phyloP scores from a whole-genome alignment of 2,113 vertebrate species.

The Gallinago jamesoni region DNA sequence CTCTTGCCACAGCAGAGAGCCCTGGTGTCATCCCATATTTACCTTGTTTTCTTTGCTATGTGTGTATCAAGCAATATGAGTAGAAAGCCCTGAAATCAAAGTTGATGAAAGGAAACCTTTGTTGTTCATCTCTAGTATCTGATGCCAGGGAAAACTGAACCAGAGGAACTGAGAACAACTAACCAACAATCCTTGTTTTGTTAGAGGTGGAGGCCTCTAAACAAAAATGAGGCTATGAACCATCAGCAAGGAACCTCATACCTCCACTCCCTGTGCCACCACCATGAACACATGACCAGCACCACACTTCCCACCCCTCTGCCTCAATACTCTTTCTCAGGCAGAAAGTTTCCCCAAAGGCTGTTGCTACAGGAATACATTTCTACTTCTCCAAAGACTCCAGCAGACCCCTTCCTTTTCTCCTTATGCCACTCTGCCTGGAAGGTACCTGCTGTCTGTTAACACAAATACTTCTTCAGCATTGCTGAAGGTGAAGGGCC shows the following conservation, averaged over 20 bases:
- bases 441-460: background rate
- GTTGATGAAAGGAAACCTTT: background rate
- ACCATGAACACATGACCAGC: background rate
- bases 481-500: background rate
- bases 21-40: background rate
- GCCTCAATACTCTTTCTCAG: background rate
- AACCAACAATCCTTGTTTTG: background rate
- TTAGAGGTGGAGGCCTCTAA: background rate
- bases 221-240: background rate
- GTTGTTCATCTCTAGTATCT: background rate
- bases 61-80: background rate
- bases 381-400: background rate
- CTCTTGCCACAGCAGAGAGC: background rate
- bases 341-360: background rate
- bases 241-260: background rate
- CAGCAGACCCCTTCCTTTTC: background rate
- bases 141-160: background rate
- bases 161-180: background rate
- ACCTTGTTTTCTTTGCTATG: background rate
- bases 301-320: background rate
- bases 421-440: background rate
- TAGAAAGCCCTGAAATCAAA: constrained; percentile 11
- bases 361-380: background rate
- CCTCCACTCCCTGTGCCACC: background rate
- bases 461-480: background rate